phyloP scores from a whole-genome alignment of 2,797 vertebrate genomes.

The Gadopsis marmoratus region DNA sequence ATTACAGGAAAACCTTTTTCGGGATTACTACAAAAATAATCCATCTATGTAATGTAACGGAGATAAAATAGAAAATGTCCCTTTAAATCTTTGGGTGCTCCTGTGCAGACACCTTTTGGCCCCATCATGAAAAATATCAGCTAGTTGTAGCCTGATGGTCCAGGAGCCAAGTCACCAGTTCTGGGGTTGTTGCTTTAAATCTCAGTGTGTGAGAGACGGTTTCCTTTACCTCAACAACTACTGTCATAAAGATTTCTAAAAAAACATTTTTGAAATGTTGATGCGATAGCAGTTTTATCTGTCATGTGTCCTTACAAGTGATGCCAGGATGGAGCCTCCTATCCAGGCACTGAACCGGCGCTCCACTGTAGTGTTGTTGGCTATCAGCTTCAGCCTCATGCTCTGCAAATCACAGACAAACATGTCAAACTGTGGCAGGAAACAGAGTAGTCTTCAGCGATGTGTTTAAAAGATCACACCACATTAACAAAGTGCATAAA shows the following conservation, averaged over 20 bases:
- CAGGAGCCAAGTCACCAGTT: neutral
- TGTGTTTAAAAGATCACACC: neutral
- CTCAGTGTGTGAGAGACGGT: neutral
- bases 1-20: neutral
- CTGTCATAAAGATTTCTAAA: neutral
- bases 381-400: constrained; percentile 98
- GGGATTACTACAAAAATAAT: too few species aligned
- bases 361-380: constrained; percentile 98
- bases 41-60: neutral
- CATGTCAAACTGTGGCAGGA: neutral
- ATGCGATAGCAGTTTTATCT: neutral
- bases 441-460: neutral
- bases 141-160: neutral
- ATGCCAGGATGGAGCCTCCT: constrained; percentile 97
- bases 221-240: neutral
- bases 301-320: constrained; percentile 88
- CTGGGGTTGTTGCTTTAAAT: neutral
- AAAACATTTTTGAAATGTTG: neutral
- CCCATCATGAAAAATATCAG: neutral
- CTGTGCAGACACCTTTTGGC: neutral
- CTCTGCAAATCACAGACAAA: constrained; percentile 84
- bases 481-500: neutral
- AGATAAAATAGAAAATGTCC: neutral
- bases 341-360: constrained; percentile 98
- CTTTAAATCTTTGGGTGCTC: neutral